Evolutionary conservation across 2,888 invertebrate genomes (phyloP).

Genomic region (Escarpia spicata): DNA sequence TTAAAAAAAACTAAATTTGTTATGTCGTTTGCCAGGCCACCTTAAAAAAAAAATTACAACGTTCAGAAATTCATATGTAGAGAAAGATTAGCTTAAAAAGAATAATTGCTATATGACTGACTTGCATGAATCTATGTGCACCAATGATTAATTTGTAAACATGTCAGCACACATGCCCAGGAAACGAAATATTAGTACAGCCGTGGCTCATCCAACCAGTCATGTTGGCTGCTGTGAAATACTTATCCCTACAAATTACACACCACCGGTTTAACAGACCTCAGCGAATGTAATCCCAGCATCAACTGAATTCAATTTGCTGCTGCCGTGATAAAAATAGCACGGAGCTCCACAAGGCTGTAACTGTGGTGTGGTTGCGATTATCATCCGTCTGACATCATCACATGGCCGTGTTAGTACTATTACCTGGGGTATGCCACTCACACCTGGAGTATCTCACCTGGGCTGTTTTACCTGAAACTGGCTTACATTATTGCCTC

Average conservation of each 20-base stretch:
- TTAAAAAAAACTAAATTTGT: no score
- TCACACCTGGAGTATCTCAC: not conserved
- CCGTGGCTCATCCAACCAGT: not conserved
- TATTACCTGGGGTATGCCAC: not conserved
- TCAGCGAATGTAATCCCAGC: not conserved
- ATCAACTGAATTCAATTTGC: not conserved
- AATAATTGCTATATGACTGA: no score
- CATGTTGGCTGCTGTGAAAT: not conserved
- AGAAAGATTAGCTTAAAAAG: no score
- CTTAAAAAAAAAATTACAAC: no score
- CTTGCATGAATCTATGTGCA: not conserved
- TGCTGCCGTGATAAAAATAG: not conserved
- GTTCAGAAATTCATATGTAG: no score
- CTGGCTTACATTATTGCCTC: not conserved
- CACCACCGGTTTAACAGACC: not conserved
- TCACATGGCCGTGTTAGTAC: not conserved
- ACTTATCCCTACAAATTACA: not conserved
- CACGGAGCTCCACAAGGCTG: not conserved
- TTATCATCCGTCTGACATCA: not conserved
- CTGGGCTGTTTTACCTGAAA: not conserved
- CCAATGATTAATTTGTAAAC: not conserved
- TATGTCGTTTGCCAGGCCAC: no score
- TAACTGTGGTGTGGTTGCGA: not conserved
- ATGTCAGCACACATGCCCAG: not conserved
- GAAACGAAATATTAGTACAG: not conserved